Percentiles rank a stretch among this genome's conserved stretches.
phyloP scores from a whole-genome alignment of 2,888 invertebrate species.

The Dysmachus trigonus region DNA sequence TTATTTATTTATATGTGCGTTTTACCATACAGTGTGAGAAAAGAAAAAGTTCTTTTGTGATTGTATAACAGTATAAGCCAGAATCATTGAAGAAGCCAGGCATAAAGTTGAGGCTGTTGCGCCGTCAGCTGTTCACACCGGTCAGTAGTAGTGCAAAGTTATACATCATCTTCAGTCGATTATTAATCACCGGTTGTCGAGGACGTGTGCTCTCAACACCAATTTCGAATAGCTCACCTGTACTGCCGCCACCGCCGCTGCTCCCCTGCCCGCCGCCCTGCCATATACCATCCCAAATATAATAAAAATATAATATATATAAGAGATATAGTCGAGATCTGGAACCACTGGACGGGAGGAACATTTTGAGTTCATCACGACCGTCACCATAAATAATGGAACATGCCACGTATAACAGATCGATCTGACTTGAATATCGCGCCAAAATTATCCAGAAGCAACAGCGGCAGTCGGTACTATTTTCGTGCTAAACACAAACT shows the following conservation, averaged over 20 bases:
- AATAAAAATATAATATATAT: neutral
- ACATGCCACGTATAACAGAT: conserved; percentile 52
- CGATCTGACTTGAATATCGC: conserved; percentile 51
- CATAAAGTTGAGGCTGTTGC: conserved; percentile 47
- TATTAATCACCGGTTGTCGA: conserved; percentile 47
- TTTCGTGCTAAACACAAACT: conserved; percentile 53
- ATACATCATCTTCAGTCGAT: conserved; percentile 46
- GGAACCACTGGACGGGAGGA: neutral
- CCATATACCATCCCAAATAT: too few relatives aligned
- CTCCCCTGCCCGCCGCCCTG: neutral
- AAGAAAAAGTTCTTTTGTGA: conserved; percentile 31
- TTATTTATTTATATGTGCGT: conserved; percentile 49
- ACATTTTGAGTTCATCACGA: neutral
- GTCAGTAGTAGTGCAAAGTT: neutral
- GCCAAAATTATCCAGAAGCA: conserved; percentile 52
- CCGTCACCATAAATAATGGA: conserved; percentile 50
- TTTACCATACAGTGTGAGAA: conserved; percentile 46
- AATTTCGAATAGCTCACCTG: neutral
- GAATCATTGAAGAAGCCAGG: conserved; percentile 7
- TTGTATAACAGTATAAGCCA: conserved; percentile 18
- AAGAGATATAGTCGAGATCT: neutral
- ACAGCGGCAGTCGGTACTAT: conserved; percentile 52
- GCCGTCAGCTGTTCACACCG: conserved; percentile 47
- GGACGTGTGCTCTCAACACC: conserved; percentile 45
- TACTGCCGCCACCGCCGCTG: neutral